Base-by-base conservation (phyloP, 2,888 invertebrate species). In the Caenorhabditis sinica region DNA sequence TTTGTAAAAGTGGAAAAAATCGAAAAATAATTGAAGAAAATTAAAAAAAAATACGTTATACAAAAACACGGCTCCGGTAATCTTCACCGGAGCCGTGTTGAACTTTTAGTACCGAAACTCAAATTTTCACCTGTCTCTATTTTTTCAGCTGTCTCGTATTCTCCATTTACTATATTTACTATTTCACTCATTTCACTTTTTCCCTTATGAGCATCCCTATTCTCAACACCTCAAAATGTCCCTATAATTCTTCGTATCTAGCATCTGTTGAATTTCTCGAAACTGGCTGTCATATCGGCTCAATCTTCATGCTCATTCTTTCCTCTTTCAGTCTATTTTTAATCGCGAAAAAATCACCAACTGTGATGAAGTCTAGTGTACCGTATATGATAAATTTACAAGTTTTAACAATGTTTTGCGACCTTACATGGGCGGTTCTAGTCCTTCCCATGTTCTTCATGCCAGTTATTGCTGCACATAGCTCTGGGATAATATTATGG, bases 361-460 rank as follows among this genome's bases (percentile, higher is more conserved):
- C 33, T 3, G 13, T 45, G 1, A 82, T 82, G 81, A 66, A 68
- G 53, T 53, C 63, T 17, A 23, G 40, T 13, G 66, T 74, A 33
- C 69, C 74, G 11, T 82, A 69, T 25, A 69, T 82, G 74, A 60
- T 81, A 4, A 74, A 82, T 61, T 25, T 74, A 49, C 58, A 66
- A 40, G 6, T 74, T 30, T 53, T 51, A 56, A 74, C 74, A 23
- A 65, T 69, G 68, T 11, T 72, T n/a, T 74, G 74, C 23, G 81
- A 82, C 61, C 69, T 75, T 11, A 82, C 65, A 36, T 65, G 53
- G 61, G 61, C 60, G 6, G 63, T 56, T 40, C 1, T 75, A 9
- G 28, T 75, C 13, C 40, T 75, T 53, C 74, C 74, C 1, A 74
- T 63, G 74, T 63, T 74, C 28, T 74, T 74, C n/a, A 40, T 63